phyloP scores from a whole-genome alignment of 2,888 invertebrate species.

The Oscheius sp. region DNA sequence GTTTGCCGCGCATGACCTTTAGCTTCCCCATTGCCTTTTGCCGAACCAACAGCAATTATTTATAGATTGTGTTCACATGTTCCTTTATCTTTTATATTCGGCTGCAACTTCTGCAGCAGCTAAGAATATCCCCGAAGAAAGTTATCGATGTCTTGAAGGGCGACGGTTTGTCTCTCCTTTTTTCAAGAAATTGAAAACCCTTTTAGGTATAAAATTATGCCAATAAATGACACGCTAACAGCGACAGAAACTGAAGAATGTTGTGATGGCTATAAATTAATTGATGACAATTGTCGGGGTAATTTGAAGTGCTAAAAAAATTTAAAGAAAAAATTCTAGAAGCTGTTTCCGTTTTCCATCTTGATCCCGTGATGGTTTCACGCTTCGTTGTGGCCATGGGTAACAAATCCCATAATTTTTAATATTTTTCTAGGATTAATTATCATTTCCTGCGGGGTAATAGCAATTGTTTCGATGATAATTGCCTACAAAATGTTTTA shows the following conservation, averaged over 20 bases:
- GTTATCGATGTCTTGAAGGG: conserved; percentile 17
- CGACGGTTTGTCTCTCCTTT: neutral
- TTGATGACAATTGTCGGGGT: conserved; percentile 11
- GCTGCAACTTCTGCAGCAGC: conserved; percentile 7
- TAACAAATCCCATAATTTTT: neutral
- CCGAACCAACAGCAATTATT: neutral
- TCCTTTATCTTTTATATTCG: conserved; percentile 7
- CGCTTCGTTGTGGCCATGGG: conserved; percentile 26
- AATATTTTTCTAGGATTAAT: neutral
- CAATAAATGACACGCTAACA: conserved; percentile 9
- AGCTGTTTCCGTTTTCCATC: neutral
- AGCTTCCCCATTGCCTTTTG: neutral
- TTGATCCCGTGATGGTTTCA: conserved; percentile 13
- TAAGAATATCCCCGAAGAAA: conserved; percentile 22
- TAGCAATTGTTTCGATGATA: conserved; percentile 35
- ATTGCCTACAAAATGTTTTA: conserved; percentile 38
- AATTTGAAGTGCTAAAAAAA: neutral
- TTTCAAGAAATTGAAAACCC: neutral
- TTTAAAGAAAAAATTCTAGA: conserved; percentile 8
- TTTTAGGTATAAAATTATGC: conserved; percentile 16
- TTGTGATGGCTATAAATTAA: conserved; percentile 17
- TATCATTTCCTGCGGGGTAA: conserved; percentile 12
- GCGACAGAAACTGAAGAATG: conserved; percentile 17
- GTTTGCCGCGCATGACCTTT: conserved; percentile 10
- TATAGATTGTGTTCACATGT: too few relatives aligned